Conservation (phyloP, 2,888 invertebrate genomes). For the Andrena marginata region DNA sequence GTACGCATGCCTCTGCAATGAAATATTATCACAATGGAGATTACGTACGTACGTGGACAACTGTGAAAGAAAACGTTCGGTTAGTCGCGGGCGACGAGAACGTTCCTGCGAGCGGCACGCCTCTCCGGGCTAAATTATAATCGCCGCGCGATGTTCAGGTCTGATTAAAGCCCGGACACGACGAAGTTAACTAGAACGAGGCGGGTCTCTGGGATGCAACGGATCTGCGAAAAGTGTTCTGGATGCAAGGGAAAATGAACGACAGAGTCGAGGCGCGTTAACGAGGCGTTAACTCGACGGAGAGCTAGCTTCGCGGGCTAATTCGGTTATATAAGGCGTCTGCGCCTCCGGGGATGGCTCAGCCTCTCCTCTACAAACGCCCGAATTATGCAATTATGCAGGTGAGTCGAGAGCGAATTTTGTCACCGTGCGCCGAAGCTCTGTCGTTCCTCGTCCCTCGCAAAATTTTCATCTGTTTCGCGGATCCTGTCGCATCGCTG, state of each 20-base stretch:
- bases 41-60: constrained; percentile 34
- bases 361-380: not conserved
- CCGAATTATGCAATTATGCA: not conserved
- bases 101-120: not conserved
- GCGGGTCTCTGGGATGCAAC: constrained; percentile 29
- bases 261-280: constrained; percentile 23
- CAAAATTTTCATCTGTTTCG: not conserved
- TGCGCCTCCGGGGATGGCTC: not conserved
- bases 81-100: constrained; percentile 9
- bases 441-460: not conserved
- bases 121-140: constrained; percentile 18
- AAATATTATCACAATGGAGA: constrained; percentile 1
- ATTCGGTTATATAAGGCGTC: not conserved
- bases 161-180: constrained; percentile 44
- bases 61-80: not conserved
- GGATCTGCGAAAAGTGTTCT: constrained; percentile 45
- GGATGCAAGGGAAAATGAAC: constrained; percentile 8
- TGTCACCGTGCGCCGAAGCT: no score
- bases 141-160: constrained; percentile 38
- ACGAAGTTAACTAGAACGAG: constrained; percentile 51
- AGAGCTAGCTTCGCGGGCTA: not conserved
- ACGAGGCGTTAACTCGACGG: constrained; percentile 1
- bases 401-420: not conserved
- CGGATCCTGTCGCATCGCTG: not conserved
- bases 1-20: constrained; percentile 39